Evolutionary conservation across 2,797 vertebrate genomes (phyloP).

Genomic region (Alauda arvensis): DNA sequence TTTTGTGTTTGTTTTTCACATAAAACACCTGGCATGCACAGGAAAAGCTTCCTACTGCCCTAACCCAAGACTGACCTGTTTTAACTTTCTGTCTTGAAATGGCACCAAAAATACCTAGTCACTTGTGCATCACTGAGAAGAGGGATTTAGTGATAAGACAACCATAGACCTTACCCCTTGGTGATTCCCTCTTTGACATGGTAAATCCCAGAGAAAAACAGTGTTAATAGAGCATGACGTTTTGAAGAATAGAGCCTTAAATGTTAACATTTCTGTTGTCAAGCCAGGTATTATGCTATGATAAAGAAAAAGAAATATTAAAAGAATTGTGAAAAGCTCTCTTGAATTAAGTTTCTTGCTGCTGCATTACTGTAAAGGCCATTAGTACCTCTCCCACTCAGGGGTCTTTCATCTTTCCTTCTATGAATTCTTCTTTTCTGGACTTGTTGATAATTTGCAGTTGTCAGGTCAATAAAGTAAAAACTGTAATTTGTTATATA

Average conservation of each 20-base stretch:
- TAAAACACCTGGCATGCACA: slow-evolving; percentile 4
- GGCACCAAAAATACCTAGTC: slow-evolving; percentile 58
- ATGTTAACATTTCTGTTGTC: slow-evolving; percentile 72
- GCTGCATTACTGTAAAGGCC: slow-evolving; percentile 57
- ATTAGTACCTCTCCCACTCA: slow-evolving; percentile 45
- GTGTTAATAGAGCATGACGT: slow-evolving; percentile 68
- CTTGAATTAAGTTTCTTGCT: slow-evolving; percentile 63
- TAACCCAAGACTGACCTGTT: slow-evolving; percentile 40
- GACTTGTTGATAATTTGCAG: slow-evolving; percentile 53
- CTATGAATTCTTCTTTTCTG: slow-evolving; percentile 56
- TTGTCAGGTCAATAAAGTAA: slow-evolving; percentile 52
- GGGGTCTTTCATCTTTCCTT: slow-evolving; percentile 55
- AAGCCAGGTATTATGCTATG: slow-evolving; percentile 60
- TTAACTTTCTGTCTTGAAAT: slow-evolving; percentile 54
- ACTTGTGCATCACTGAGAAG: slow-evolving; percentile 67
- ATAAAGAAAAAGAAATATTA: slow-evolving; percentile 67
- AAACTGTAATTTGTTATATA: slow-evolving; percentile 36
- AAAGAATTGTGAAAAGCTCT: slow-evolving; percentile 53
- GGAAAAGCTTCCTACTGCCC: background rate
- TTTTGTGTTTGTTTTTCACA: slow-evolving; percentile 27
- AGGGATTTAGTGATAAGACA: slow-evolving; percentile 68
- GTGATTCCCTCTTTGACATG: slow-evolving; percentile 66
- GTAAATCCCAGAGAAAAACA: slow-evolving; percentile 72
- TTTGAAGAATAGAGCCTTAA: slow-evolving; percentile 69
- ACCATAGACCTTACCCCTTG: slow-evolving; percentile 65